Conservation (phyloP, 1,140 invertebrate genomes). For the Heterodera schachtii region DNA sequence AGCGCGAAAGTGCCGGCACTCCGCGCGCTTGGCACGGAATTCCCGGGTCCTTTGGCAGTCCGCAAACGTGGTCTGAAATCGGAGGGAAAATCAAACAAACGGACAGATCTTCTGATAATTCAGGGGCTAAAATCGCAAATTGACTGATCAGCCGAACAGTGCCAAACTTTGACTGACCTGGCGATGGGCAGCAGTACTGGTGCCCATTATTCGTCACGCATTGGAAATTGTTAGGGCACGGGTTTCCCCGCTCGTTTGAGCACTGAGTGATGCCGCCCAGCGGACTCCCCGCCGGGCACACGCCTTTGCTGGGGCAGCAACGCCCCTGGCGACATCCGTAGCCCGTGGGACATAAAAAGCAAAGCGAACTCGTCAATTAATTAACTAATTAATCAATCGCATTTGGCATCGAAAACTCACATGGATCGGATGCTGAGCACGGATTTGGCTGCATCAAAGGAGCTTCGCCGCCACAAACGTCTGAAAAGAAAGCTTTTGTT, state of each 20-base stretch:
- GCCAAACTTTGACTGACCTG: slow-evolving; percentile 31
- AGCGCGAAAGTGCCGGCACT: slow-evolving; percentile 52
- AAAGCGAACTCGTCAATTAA: not conserved
- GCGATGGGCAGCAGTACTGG: slow-evolving; percentile 62
- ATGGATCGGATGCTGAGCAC: slow-evolving; percentile 56
- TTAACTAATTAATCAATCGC: not conserved
- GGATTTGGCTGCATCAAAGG: slow-evolving; percentile 56
- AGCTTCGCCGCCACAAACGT: slow-evolving; percentile 56
- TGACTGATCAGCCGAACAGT: not conserved
- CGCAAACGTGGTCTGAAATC: slow-evolving; percentile 52
- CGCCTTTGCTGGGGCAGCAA: slow-evolving; percentile 60
- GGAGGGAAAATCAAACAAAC: not conserved
- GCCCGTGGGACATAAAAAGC: slow-evolving; percentile 46
- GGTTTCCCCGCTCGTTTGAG: slow-evolving; percentile 46
- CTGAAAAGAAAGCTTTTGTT: slow-evolving; percentile 23
- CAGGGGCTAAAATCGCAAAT: not conserved
- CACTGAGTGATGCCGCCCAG: slow-evolving; percentile 62
- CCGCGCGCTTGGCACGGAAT: slow-evolving; percentile 38
- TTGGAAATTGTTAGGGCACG: slow-evolving; percentile 64
- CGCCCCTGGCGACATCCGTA: slow-evolving; percentile 57
- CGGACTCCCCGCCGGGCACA: slow-evolving; percentile 61
- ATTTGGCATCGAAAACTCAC: not conserved
- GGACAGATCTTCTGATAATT: too few relatives aligned
- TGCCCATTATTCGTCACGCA: slow-evolving; percentile 60
- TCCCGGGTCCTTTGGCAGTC: slow-evolving; percentile 41